Base-by-base conservation (phyloP, 2,888 invertebrate species). In the Synergus gifuensis region DNA sequence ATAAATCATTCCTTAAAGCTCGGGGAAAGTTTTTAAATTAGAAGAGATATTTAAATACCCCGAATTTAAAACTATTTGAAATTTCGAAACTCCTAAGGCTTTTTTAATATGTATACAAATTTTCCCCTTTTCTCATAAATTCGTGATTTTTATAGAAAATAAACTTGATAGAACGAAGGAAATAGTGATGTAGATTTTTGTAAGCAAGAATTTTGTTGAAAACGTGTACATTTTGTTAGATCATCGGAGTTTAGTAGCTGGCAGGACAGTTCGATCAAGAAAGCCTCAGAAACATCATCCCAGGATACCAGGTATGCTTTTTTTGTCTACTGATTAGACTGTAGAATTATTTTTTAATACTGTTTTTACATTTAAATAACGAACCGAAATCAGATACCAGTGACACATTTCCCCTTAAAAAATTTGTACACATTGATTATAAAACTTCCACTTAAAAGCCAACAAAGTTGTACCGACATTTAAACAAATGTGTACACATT, bases 211-310 rank as follows among this genome's bases (percentile, higher is more conserved):
- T 22, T 73, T 84, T 79, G 86, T 85, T 87, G 86, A 86, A 86
- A 80, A 84, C 80, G 76, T 87, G 80, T 88, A 84, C 85, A 87
- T 90, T 89, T 90, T 87, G 83, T 80, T 90, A 91, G 91, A 91
- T 90, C 89, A 85, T 90, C 90, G 86, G 91, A 88, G 86, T 89
- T 86, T 90, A 82, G 88, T 88, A 90, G 85, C 88, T 88, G 88
- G 87, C 88, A 86, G 87, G 90, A 91, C 84, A 85, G 84, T 80
- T 79, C 85, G 80, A 79, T 81, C 81, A 87, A 87, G 82, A 86
- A 82, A 84, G 83, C 83, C 79, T 77, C 83, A 77, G 86, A 85
- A 81, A 83, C 87, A 82, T 83, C 88, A 80, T 80, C 85, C 77
- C 86, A 85, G 78, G 89, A 90, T 76, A 83, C 79, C 87, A 91